Evolutionary conservation across 2,113 vertebrate genomes (phyloP), one percentile per base, ranked within the genome.

Genomic region (Nymphicus hollandicus): DNA sequence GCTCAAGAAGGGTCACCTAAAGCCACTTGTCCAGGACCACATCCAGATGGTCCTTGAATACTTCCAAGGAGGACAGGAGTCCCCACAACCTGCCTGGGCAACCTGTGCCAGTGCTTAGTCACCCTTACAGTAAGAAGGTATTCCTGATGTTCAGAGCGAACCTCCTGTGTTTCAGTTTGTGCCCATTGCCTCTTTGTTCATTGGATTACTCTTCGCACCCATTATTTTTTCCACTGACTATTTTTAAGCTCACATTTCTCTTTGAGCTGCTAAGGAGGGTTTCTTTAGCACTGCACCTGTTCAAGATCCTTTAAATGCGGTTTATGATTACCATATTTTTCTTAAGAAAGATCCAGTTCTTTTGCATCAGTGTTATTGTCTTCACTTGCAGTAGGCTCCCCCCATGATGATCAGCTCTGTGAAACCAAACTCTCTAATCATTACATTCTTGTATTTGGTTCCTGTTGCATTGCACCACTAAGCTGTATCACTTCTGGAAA

Each of bases 21-120:
- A 31, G 22, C 47, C 1, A 1, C 12, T 27, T 35, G 11, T 20
- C 18, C 19, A n/a, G 39, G 24, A 8, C 39, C 4, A 1, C 4
- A 1, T 33, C 29, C 6, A 18, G 25, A 5, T 2, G 6, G n/a
- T 41, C 39, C 13, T 39, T 18, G 52, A 19, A 33, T n/a, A 15
- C 46, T 35, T 52, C 24, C 63, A 20, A 6, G 47, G 47, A 55
- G 7, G 56, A 35, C 6, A 9, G 61, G 35, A 68, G 41, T 12
- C 46, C 37, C 15, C 20, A 28, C 37, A 33, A 3, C n/a, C 13
- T 72, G 35, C 15, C 24, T 27, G 73, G 81, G 44, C 58, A 66
- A 6, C 66, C 19, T 17, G 9, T 44, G 65, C 43, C 53, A 27
- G 13, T 14, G 37, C 24, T 53, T 46, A 15, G 29, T 20, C 6